phyloP scores from a whole-genome alignment of 2,797 vertebrate species.

The Synanceia verrucosa region DNA sequence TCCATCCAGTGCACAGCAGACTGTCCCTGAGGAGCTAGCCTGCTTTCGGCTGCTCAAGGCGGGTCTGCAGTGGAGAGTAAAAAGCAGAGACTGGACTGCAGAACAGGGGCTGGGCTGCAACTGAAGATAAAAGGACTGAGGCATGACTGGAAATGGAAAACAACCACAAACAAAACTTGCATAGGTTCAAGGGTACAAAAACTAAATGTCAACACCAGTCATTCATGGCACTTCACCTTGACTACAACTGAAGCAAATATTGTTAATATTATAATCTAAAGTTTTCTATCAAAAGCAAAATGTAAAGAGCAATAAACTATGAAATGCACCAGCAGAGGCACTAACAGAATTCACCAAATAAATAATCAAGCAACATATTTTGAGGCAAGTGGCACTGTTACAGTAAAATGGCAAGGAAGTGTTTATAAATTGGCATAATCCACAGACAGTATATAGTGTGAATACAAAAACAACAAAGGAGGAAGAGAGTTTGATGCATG shows the following conservation, averaged over 20 bases:
- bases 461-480: slow-evolving; percentile 20
- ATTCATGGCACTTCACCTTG: slow-evolving; percentile 1
- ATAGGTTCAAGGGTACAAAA: background rate
- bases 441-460: slow-evolving; percentile 8
- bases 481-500: slow-evolving; percentile 29
- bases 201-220: background rate
- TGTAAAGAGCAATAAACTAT: background rate
- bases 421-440: slow-evolving; percentile 16
- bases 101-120: slow-evolving; percentile 34
- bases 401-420: slow-evolving; percentile 4
- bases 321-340: background rate
- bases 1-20: slow-evolving; percentile 59
- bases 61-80: slow-evolving; percentile 52
- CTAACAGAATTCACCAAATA: slow-evolving; percentile 8
- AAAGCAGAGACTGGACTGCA: slow-evolving; percentile 47
- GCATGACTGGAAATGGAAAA: slow-evolving; percentile 24
- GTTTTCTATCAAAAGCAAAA: slow-evolving; percentile 23
- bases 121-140: slow-evolving; percentile 36
- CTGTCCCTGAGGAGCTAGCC: slow-evolving; percentile 77
- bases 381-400: background rate
- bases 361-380: slow-evolving; percentile 16
- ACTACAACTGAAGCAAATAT: slow-evolving; percentile 1
- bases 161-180: background rate
- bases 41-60: slow-evolving; percentile 73
- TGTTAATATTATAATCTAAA: background rate